A percentile compares a stretch with the other conserved stretches of the same genome.
These are phyloP conservation scores for Eulimnadia texana DNA, from an alignment of 1,140 invertebrate genomes.

Conservation along the genomic window DNA sequence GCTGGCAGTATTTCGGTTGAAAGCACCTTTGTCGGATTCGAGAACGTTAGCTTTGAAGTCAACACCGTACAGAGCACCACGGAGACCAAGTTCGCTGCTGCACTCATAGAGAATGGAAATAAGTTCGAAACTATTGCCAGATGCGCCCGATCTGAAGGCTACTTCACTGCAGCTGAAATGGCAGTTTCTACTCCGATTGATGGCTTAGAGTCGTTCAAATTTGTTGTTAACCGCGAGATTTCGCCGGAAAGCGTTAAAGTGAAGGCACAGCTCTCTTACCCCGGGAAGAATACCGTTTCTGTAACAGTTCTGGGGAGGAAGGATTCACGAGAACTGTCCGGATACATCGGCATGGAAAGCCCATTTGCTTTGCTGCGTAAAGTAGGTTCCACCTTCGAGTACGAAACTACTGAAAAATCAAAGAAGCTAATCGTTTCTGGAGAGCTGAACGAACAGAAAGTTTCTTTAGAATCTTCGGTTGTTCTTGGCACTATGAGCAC, in stretches of 20 bases:
- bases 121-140: background rate
- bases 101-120: background rate
- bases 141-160: background rate
- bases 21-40: background rate
- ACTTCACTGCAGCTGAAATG: background rate
- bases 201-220: conserved; percentile 1
- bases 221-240: background rate
- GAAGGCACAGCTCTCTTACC: background rate
- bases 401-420: background rate
- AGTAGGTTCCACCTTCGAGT: background rate
- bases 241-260: background rate
- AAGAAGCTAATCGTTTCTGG: background rate
- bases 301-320: background rate
- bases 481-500: background rate
- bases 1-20: background rate
- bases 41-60: background rate
- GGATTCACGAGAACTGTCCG: background rate
- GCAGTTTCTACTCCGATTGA: conserved; percentile 3
- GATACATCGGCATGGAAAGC: background rate
- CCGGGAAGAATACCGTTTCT: background rate
- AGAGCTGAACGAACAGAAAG: conserved; percentile 14
- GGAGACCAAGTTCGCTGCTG: background rate
- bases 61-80: background rate
- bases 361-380: conserved; percentile 1
- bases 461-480: background rate